phyloP scores from a whole-genome alignment of 2,797 vertebrate genomes.

The Mormyrops attenuatus region DNA sequence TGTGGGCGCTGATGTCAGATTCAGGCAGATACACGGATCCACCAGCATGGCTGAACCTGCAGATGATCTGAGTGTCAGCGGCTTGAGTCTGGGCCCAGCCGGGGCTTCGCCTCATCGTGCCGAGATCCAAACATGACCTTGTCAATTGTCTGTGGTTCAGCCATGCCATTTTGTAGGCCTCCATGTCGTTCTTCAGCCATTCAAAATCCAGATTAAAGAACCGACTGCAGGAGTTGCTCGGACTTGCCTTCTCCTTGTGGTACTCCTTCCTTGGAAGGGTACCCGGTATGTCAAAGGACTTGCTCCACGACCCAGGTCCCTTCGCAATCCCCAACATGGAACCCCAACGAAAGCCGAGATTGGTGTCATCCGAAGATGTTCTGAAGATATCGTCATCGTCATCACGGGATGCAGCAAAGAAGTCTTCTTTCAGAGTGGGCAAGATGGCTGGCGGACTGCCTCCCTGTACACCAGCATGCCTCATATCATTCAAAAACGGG shows the following conservation, averaged over 20 bases:
- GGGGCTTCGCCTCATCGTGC: conserved; percentile 59
- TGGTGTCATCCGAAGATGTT: conserved; percentile 66
- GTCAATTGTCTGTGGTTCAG: conserved; percentile 66
- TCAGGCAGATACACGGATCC: conserved; percentile 67
- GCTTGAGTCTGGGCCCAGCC: conserved; percentile 72
- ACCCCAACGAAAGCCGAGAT: conserved; percentile 47
- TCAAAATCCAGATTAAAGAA: conserved; percentile 42
- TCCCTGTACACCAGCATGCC: conserved; percentile 48
- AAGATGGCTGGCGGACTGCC: conserved; percentile 40
- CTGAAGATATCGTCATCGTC: conserved; percentile 52
- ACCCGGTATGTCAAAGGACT: conserved; percentile 62
- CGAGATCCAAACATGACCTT: conserved; percentile 65
- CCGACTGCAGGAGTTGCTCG: conserved; percentile 33
- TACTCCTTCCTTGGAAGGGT: conserved; percentile 41
- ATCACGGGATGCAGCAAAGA: conserved; percentile 52
- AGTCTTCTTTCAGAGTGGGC: conserved; percentile 60
- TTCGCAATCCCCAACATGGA: conserved; percentile 39
- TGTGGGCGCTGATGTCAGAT: conserved; percentile 63
- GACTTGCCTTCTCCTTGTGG: conserved; percentile 21
- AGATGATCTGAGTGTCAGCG: conserved; percentile 54
- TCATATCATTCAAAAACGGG: conserved; percentile 67
- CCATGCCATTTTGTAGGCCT: conserved; percentile 71
- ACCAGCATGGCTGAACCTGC: conserved; percentile 60
- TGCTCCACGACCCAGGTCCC: conserved; percentile 58
- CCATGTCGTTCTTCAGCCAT: conserved; percentile 57